A percentile compares a stretch with the other conserved stretches of the same genome.
Conservation (phyloP, 2,113 vertebrate species). For the Nycticebus coucang region DNA sequence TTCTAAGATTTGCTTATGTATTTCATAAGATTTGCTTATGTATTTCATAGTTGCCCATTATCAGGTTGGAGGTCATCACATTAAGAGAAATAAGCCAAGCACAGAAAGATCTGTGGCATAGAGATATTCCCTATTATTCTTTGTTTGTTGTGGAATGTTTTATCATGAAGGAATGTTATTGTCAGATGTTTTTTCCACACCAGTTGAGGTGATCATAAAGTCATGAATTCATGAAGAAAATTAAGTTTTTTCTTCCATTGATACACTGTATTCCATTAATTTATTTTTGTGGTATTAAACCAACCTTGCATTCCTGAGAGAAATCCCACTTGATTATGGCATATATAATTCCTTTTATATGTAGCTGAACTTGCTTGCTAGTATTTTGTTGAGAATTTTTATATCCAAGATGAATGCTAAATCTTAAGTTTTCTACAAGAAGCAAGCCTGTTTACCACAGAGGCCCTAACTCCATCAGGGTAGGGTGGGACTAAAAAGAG, state of each 20-base stretch:
- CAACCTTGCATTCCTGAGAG: background rate
- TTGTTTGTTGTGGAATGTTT: background rate
- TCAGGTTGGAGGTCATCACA: background rate
- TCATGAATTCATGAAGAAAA: background rate
- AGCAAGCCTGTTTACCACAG: background rate
- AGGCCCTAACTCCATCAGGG: background rate
- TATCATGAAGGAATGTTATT: background rate
- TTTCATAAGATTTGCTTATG: background rate
- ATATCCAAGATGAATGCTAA: background rate
- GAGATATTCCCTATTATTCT: background rate
- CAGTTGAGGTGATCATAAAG: background rate
- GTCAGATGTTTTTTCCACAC: background rate
- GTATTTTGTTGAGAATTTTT: background rate
- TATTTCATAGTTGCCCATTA: background rate
- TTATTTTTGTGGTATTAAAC: background rate
- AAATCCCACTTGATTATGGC: background rate
- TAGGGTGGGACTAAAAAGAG: background rate
- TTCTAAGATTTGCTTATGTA: background rate
- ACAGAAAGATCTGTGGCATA: too few species aligned
- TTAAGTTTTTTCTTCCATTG: background rate
- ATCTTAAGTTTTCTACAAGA: background rate
- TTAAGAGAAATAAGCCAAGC: too few species aligned
- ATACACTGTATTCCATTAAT: background rate
- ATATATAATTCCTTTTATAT: background rate
- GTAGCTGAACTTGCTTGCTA: background rate